Percentiles rank a stretch among this genome's conserved stretches.
phyloP scores from a whole-genome alignment of 2,888 invertebrate genomes.

The Nysson spinosus region DNA sequence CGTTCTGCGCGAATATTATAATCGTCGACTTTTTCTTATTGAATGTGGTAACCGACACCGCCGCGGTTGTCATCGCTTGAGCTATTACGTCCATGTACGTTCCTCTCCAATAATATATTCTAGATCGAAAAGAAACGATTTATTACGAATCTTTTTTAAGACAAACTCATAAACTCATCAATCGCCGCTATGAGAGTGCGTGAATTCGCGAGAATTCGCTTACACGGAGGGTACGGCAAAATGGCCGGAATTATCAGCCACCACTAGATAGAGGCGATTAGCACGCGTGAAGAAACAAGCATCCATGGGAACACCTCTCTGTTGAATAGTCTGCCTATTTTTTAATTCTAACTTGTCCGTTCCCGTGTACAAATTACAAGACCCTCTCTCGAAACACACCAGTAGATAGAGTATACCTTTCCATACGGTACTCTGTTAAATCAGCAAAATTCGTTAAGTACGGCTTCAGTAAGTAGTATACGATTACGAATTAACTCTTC shows the following conservation, averaged over 20 bases:
- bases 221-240: conserved; percentile 58
- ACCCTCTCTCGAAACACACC: conserved; percentile 53
- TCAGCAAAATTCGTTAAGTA: not conserved
- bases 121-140: conserved; percentile 23
- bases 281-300: conserved; percentile 61
- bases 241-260: conserved; percentile 54
- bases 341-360: conserved; percentile 35
- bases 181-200: not conserved
- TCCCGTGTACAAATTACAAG: conserved; percentile 57
- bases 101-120: conserved; percentile 67
- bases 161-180: too few species aligned
- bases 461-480: not conserved
- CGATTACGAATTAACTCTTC: not conserved
- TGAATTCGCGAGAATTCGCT: conserved; percentile 1
- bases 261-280: conserved; percentile 61
- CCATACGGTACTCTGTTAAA: conserved; percentile 57
- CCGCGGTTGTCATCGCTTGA: conserved; percentile 54
- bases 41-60: conserved; percentile 64
- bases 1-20: conserved; percentile 59
- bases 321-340: conserved; percentile 52
- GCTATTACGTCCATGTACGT: conserved; percentile 65
- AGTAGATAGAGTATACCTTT: conserved; percentile 55
- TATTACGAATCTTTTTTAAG: too few species aligned
- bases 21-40: conserved; percentile 57
- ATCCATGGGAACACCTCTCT: conserved; percentile 50